Percentiles rank a stretch among this genome's conserved stretches.
phyloP scores from a whole-genome alignment of 2,113 vertebrate genomes.

The Galeopterus variegatus region DNA sequence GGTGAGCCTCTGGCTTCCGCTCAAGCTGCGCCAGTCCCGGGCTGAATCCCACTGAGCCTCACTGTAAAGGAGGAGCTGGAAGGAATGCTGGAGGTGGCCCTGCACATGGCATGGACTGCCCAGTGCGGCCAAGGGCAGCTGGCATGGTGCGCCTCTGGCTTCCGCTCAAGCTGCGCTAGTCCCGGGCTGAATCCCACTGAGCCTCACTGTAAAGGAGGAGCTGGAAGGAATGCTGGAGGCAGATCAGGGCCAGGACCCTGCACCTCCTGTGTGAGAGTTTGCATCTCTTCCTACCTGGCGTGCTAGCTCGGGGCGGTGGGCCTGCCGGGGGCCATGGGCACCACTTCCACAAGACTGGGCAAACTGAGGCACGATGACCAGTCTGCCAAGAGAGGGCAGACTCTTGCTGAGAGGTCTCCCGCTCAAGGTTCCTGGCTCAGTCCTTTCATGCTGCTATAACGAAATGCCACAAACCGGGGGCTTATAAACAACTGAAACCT shows the following conservation, averaged over 20 bases:
- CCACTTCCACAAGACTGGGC: neutral
- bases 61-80: neutral
- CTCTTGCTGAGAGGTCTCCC: neutral
- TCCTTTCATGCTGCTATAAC: neutral
- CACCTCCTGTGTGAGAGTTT: rapidly evolving
- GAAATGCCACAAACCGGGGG: neutral
- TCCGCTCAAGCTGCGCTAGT: neutral
- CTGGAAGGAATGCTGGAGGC: rapidly evolving
- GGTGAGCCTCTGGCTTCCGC: neutral
- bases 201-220: neutral
- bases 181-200: neutral
- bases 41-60: neutral
- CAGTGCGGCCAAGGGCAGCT: rapidly evolving
- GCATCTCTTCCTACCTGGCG: neutral
- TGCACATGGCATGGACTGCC: rapidly evolving
- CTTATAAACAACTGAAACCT: neutral
- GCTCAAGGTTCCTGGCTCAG: neutral
- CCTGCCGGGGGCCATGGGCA: neutral
- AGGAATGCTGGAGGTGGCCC: rapidly evolving
- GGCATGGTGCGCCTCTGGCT: neutral
- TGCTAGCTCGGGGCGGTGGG: no score
- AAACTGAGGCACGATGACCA: neutral
- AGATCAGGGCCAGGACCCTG: rapidly evolving
- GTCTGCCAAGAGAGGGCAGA: no score
- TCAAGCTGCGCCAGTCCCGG: neutral